Evolutionary conservation across 2,888 invertebrate species (phyloP), one percentile per base, ranked within the genome.

Genomic region (Poecilus cupreus): DNA sequence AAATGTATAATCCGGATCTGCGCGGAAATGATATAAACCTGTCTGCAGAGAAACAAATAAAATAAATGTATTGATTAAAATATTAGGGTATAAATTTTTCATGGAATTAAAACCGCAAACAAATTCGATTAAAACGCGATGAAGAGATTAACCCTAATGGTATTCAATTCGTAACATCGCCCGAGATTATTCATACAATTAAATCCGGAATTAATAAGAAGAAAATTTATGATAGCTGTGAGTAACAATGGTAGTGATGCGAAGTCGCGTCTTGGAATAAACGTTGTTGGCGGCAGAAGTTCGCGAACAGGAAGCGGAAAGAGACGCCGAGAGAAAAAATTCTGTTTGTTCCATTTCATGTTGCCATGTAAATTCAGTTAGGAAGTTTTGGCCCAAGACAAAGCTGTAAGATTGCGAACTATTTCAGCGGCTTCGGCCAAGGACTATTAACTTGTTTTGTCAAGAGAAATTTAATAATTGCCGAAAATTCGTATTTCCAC

Each of bases 301-400:
- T 68, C 64, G 64, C 26, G 46, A 72, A 72, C 24, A 43, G 72
- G 72, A 76, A 76, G 20, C 76, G 72, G 22, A 24, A 46, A 72
- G 72, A 76, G 54, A 54, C 51, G 57, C 20, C 54, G 20, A 76
- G 51, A 54, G 32, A 57, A 76, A 75, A 76, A 76, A 76, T 54
- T 76, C 76, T 76, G 76, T 76, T 76, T 76, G 76, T 76, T 76
- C 39, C 76, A 57, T 76, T 76, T 43, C 22, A 43, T 72, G 72
- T 39, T 72, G 22, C 46, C 39, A 57, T 76, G 76, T 54, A 76
- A 76, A 76, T 76, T 76, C 57, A 76, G 54, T 76, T 76, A 76
- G 54, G 20, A 76, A 76, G 32, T 76, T 76, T 16, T 3, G 32
- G 32, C 16, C n/a, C 43, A 70, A 54, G 43, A 60, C 46, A 49